These are phyloP conservation scores for Troides oblongomaculatus DNA, from an alignment of 2,888 invertebrate species.

Conservation along the genomic window DNA sequence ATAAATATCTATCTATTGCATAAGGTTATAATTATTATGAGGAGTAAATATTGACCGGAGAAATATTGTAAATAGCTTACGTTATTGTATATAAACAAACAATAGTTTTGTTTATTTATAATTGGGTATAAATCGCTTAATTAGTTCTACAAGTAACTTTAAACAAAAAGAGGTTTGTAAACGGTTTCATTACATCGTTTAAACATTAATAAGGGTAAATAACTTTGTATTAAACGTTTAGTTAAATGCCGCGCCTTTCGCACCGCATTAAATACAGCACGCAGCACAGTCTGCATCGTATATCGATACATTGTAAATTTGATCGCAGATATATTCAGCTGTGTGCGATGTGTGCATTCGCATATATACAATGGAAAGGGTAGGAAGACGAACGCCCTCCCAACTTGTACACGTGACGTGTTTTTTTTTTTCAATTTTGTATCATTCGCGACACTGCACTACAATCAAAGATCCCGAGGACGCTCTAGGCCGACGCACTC, in stretches of 20 bases:
- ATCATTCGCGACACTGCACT: conserved; percentile 59
- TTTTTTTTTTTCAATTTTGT: conserved; percentile 52
- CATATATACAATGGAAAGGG: conserved; percentile 50
- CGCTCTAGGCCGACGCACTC: conserved; percentile 77
- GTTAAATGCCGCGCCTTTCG: background rate
- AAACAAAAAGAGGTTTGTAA: too few species aligned
- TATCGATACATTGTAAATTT: conserved; percentile 56
- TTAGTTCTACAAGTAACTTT: too few species aligned
- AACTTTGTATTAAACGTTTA: background rate
- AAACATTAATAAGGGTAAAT: background rate
- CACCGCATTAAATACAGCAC: conserved; percentile 21
- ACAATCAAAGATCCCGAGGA: conserved; percentile 72
- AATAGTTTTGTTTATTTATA: too few species aligned
- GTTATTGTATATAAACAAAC: too few species aligned
- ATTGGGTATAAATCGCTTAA: too few species aligned
- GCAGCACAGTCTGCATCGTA: conserved; percentile 35
- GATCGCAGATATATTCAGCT: conserved; percentile 60
- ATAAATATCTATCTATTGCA: too few species aligned
- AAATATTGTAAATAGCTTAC: too few species aligned
- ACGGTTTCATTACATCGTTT: background rate
- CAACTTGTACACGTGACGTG: conserved; percentile 43
- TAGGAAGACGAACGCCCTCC: conserved; percentile 58
- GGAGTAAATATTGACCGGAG: too few species aligned
- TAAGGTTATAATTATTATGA: too few species aligned
- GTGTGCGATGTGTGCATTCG: conserved; percentile 40